phyloP scores from a whole-genome alignment of 2,113 vertebrate genomes.

The Benthochromis sp. region DNA sequence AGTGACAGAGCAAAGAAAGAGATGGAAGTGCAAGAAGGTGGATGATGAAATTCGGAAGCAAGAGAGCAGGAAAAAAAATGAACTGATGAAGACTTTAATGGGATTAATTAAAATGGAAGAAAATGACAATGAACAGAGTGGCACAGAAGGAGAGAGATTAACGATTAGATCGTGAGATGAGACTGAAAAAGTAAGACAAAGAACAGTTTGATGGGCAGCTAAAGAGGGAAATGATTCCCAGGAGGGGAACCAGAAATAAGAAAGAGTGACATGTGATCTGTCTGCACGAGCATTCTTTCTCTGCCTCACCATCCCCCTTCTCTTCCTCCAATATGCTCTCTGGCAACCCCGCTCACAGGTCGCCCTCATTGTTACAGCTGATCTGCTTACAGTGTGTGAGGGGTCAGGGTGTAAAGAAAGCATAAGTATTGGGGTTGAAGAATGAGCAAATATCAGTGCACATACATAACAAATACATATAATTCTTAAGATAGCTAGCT shows the following conservation, averaged over 20 bases:
- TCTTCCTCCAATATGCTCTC: neutral
- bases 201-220: conserved; percentile 4
- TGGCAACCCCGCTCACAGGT: neutral
- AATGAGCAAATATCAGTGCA: neutral
- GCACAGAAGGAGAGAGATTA: neutral
- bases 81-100: neutral
- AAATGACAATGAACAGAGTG: neutral
- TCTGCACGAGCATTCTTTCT: neutral
- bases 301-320: neutral
- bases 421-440: neutral
- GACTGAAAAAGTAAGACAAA: neutral
- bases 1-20: neutral
- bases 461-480: neutral
- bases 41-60: conserved; percentile 1
- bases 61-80: neutral
- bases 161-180: neutral
- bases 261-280: neutral
- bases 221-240: neutral
- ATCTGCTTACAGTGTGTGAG: neutral
- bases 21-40: neutral
- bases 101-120: neutral
- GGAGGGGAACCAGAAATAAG: neutral
- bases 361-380: neutral
- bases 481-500: neutral
- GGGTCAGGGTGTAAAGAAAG: neutral